Percentiles rank a stretch among this genome's conserved stretches.
Conservation (phyloP, 2,113 vertebrate genomes). For the Sceloporus tristichus region DNA sequence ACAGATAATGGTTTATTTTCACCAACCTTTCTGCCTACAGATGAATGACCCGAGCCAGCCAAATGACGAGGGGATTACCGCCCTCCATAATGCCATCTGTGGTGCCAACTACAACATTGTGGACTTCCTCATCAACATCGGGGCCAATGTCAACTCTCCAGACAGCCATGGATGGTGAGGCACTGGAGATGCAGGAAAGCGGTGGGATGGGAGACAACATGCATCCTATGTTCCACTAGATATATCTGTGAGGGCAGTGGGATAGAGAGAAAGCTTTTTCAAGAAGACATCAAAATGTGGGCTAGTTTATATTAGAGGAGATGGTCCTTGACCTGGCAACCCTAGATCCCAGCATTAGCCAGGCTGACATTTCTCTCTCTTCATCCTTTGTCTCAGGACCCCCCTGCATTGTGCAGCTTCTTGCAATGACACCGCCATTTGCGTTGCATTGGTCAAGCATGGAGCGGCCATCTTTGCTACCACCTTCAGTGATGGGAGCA, state of each 20-base stretch:
- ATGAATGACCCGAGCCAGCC: slow-evolving; percentile 90
- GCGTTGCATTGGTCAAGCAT: slow-evolving; percentile 86
- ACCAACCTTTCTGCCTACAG: slow-evolving; percentile 57
- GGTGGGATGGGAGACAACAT: too few species aligned
- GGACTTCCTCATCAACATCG: slow-evolving; percentile 86
- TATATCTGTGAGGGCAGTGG: too few species aligned
- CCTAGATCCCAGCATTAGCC: too few species aligned
- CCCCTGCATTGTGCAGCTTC: slow-evolving; percentile 91
- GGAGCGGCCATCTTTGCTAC: slow-evolving; percentile 88
- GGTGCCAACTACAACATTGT: slow-evolving; percentile 88
- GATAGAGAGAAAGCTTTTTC: too few species aligned
- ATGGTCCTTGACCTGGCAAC: too few species aligned
- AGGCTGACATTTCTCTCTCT: too few species aligned
- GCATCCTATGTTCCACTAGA: too few species aligned
- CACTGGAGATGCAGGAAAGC: too few species aligned
- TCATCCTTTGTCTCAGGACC: slow-evolving; percentile 77
- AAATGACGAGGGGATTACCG: slow-evolving; percentile 93
- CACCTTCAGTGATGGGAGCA: slow-evolving; percentile 86
- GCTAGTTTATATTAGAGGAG: too few species aligned
- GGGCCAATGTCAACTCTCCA: slow-evolving; percentile 89
- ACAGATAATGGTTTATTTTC: neutral
- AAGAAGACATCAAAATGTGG: too few species aligned
- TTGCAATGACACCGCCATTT: slow-evolving; percentile 88
- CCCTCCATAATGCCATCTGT: slow-evolving; percentile 92
- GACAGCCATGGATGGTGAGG: slow-evolving; percentile 94